phyloP scores from a whole-genome alignment of 2,113 vertebrate genomes.

The Platichthys stellatus region DNA sequence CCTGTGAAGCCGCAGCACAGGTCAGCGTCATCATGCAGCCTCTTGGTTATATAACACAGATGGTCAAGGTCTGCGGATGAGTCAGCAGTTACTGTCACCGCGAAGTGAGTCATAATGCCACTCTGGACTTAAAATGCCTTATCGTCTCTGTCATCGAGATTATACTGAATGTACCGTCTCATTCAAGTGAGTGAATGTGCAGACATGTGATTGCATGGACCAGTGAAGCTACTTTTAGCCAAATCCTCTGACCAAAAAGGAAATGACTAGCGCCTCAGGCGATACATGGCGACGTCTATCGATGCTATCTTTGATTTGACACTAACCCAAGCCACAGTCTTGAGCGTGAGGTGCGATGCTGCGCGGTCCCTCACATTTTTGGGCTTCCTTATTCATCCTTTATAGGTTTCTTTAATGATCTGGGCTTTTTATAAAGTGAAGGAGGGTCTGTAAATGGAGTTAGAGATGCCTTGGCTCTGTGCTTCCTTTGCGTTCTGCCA shows the following conservation, averaged over 20 bases:
- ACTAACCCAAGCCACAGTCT: slow-evolving; percentile 33
- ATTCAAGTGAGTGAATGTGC: background rate
- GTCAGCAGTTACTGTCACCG: slow-evolving; percentile 48
- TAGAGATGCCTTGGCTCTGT: slow-evolving; percentile 57
- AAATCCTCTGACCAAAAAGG: slow-evolving; percentile 2
- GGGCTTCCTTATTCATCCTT: slow-evolving; percentile 16
- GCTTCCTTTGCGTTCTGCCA: slow-evolving; percentile 39
- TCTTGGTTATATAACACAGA: slow-evolving; percentile 28
- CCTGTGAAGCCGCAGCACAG: slow-evolving; percentile 26
- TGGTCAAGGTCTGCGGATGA: slow-evolving; percentile 25
- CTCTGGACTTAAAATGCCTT: background rate
- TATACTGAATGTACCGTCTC: background rate
- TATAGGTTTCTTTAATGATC: slow-evolving; percentile 43
- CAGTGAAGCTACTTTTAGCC: background rate
- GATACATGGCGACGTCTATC: background rate
- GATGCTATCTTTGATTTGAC: slow-evolving; percentile 40
- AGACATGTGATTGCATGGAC: slow-evolving; percentile 19
- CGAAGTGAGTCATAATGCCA: slow-evolving; percentile 32
- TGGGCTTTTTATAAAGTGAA: slow-evolving; percentile 63
- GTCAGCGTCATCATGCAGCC: slow-evolving; percentile 10
- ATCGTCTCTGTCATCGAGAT: slow-evolving; percentile 4
- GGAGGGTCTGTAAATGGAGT: slow-evolving; percentile 70
- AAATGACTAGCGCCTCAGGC: slow-evolving; percentile 24
- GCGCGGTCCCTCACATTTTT: background rate
- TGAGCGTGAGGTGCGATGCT: slow-evolving; percentile 1